Conservation (phyloP, 2,113 vertebrate genomes). For the Ramphastos sulfuratus region DNA sequence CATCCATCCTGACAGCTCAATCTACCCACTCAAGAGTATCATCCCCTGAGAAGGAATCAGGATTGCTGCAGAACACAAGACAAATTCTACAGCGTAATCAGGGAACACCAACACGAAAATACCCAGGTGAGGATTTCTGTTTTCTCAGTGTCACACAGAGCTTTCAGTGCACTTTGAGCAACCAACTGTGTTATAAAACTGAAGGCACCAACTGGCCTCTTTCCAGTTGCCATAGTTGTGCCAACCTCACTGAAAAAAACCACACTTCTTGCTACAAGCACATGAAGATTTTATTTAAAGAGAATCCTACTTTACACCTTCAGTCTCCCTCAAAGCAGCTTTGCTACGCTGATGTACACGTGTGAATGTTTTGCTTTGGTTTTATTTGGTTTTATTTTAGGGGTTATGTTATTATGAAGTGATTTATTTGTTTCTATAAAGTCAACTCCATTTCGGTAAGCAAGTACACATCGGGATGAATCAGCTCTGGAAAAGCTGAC, state of each 20-base stretch:
- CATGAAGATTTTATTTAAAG: accelerated
- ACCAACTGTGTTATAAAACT: neutral
- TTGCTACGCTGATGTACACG: accelerated
- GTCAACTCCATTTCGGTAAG: neutral
- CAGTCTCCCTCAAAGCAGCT: neutral
- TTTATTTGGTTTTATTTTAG: neutral
- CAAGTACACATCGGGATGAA: neutral
- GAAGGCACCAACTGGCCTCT: neutral
- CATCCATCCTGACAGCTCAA: neutral
- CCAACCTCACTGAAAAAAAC: neutral
- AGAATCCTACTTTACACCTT: accelerated
- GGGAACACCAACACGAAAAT: neutral
- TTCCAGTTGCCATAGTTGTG: neutral
- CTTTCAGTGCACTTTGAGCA: neutral
- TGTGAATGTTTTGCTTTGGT: neutral
- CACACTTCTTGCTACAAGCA: neutral
- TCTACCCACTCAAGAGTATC: neutral
- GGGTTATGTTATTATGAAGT: neutral
- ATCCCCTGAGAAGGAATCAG: neutral
- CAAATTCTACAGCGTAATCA: neutral
- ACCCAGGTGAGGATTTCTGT: neutral
- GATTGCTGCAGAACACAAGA: neutral
- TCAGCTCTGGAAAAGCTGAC: neutral
- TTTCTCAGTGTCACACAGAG: neutral
- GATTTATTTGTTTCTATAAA: neutral